Conservation (phyloP, 2,888 invertebrate genomes). For the Rugalucina vietnamica region DNA sequence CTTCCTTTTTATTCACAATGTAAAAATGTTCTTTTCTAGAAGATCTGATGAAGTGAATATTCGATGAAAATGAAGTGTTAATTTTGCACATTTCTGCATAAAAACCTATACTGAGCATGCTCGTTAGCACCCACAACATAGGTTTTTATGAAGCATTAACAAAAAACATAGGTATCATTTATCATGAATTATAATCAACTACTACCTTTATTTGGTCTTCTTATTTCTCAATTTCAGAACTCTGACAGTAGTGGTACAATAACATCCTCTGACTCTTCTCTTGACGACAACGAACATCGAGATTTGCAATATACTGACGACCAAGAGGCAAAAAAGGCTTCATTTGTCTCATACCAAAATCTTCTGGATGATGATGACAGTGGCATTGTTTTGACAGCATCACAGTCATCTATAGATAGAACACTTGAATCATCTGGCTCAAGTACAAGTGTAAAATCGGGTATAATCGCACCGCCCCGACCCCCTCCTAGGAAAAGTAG, state of each 20-base stretch:
- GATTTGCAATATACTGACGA: background rate
- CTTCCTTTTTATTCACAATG: too few relatives aligned
- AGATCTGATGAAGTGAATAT: too few relatives aligned
- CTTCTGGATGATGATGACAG: slow-evolving; percentile 58
- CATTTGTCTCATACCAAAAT: slow-evolving; percentile 40
- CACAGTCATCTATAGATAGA: slow-evolving; percentile 50
- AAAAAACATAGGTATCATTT: too few relatives aligned
- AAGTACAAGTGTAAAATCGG: background rate
- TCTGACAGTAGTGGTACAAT: slow-evolving; percentile 54
- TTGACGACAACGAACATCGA: slow-evolving; percentile 32
- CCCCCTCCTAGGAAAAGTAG: slow-evolving; percentile 45
- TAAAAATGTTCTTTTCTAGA: too few relatives aligned
- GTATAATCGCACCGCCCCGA: background rate
- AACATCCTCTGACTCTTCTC: slow-evolving; percentile 41
- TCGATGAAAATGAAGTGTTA: too few relatives aligned
- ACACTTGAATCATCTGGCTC: slow-evolving; percentile 14
- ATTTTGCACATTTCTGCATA: too few relatives aligned
- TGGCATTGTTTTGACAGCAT: slow-evolving; percentile 56
- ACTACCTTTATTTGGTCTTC: too few relatives aligned
- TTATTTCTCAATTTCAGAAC: background rate
- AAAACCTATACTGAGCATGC: too few relatives aligned
- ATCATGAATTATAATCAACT: too few relatives aligned
- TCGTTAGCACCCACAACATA: too few relatives aligned
- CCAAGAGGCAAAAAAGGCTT: slow-evolving; percentile 10
- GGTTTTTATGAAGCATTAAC: too few relatives aligned